phyloP scores from a whole-genome alignment of 2,113 vertebrate species.

The Formicarius rufipectus region DNA sequence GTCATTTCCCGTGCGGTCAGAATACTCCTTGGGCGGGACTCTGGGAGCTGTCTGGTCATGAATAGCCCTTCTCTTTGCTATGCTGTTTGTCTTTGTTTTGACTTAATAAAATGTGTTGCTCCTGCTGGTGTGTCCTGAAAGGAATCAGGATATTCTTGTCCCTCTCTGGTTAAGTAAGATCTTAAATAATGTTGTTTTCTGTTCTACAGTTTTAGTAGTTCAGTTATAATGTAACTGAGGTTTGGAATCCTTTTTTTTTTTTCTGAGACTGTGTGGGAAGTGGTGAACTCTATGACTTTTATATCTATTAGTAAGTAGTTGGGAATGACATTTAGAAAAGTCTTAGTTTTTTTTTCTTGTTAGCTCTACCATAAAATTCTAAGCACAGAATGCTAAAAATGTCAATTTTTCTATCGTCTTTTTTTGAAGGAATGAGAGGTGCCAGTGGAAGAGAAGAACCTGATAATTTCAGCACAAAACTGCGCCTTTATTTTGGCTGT shows the following conservation, averaged over 20 bases:
- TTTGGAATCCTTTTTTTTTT: not conserved
- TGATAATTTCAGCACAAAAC: not conserved
- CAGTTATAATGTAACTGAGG: not conserved
- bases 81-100: not conserved
- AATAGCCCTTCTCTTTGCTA: not conserved
- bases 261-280: not conserved
- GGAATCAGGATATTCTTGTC: not conserved
- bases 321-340: not conserved
- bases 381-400: not conserved
- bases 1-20: rapidly evolving
- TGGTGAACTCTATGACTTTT: not conserved
- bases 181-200: not conserved
- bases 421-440: not conserved
- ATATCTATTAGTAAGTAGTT: not conserved
- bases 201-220: not conserved
- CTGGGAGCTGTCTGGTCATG: rapidly evolving
- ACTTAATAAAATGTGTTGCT: not conserved
- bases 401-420: rapidly evolving
- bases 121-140: not conserved
- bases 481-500: not conserved
- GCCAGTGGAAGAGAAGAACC: not conserved
- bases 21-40: rapidly evolving
- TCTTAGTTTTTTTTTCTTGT: not conserved
- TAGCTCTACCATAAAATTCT: not conserved
- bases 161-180: not conserved